phyloP scores from a whole-genome alignment of 2,797 vertebrate genomes.

The Epinephelus coioides region DNA sequence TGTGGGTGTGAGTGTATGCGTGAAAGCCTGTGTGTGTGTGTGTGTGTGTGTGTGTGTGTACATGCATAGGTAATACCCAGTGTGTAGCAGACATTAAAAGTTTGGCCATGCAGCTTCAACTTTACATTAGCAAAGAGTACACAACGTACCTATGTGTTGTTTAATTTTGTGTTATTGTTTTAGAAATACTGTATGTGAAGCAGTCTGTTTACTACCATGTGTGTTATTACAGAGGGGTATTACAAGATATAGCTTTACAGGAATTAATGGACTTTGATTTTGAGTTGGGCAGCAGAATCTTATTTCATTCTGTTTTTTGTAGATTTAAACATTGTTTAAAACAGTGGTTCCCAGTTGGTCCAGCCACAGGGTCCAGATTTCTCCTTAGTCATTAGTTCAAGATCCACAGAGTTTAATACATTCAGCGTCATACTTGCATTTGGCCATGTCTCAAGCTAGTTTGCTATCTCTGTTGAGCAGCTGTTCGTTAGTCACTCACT shows the following conservation, averaged over 20 bases:
- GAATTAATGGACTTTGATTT: not conserved
- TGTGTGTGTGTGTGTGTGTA: slow-evolving; percentile 42
- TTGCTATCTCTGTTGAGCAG: too few relatives aligned
- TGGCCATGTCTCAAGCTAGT: too few relatives aligned
- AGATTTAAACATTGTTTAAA: slow-evolving; percentile 18
- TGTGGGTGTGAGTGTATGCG: slow-evolving; percentile 55
- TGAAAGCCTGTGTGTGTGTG: slow-evolving; percentile 18
- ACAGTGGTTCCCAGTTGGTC: too few relatives aligned
- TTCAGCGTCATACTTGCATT: too few relatives aligned
- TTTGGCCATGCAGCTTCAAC: slow-evolving; percentile 30
- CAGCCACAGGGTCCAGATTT: too few relatives aligned
- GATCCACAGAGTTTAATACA: too few relatives aligned
- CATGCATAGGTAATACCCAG: slow-evolving; percentile 25
- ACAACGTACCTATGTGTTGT: not conserved
- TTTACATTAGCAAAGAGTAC: slow-evolving; percentile 18
- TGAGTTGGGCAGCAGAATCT: slow-evolving; percentile 6
- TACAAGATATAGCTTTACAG: not conserved
- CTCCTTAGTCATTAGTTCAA: too few relatives aligned
- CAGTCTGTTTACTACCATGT: not conserved
- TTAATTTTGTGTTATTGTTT: slow-evolving; percentile 25
- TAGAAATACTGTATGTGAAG: slow-evolving; percentile 5
- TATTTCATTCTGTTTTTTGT: not conserved
- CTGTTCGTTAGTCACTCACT: too few relatives aligned
- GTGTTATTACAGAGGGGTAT: not conserved
- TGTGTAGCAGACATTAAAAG: slow-evolving; percentile 20